A percentile compares a stretch with the other conserved stretches of the same genome.
Evolutionary conservation across 2,113 vertebrate genomes (phyloP).

Genomic region (Ailurus styani): DNA sequence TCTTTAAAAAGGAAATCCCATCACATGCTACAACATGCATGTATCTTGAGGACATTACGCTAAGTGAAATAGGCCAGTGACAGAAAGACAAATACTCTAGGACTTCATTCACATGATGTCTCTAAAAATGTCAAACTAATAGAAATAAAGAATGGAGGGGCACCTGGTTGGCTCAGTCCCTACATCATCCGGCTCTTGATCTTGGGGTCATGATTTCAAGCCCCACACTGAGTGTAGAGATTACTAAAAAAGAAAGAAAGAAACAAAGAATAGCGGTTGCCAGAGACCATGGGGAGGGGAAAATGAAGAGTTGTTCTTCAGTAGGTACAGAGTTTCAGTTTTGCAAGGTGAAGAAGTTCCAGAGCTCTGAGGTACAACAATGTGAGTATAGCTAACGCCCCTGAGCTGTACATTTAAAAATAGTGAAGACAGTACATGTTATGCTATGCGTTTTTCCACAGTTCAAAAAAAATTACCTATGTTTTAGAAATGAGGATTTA

Average conservation of each 20-base stretch:
- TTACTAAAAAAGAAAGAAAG: not conserved
- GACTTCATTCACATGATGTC: not conserved
- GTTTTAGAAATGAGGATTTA: not conserved
- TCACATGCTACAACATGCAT: not conserved
- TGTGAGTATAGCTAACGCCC: rapidly evolving
- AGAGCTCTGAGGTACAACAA: too few species aligned
- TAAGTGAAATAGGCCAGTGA: not conserved
- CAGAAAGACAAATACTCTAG: not conserved
- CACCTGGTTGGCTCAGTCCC: not conserved
- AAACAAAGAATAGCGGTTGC: not conserved
- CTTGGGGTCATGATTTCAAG: not conserved
- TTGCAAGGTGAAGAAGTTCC: not conserved
- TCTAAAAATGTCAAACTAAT: not conserved
- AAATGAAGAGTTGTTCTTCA: too few species aligned
- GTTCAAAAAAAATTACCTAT: not conserved
- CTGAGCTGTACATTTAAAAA: not conserved
- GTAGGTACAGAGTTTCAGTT: not conserved
- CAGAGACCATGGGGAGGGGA: not conserved
- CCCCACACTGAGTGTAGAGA: not conserved
- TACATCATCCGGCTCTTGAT: not conserved
- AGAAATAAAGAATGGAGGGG: not conserved
- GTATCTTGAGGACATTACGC: not conserved
- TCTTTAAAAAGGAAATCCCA: not conserved
- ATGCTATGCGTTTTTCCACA: not conserved
- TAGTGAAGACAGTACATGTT: not conserved